Base-by-base conservation (phyloP, 2,888 invertebrate species). In the Dromius quadrimaculatus region DNA sequence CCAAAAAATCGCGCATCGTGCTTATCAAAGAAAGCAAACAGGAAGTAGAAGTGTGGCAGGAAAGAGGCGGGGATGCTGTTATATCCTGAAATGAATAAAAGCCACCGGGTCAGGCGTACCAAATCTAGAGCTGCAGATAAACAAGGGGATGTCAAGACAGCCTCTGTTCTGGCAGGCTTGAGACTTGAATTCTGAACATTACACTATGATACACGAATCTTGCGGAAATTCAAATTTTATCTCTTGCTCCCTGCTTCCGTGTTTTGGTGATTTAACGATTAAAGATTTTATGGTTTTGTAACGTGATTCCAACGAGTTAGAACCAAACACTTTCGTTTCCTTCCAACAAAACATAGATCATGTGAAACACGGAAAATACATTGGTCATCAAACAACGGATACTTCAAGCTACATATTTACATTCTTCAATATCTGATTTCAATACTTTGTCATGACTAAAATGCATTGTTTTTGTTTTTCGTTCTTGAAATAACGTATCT, bases 1-100 rank as follows among this genome's bases (percentile, higher is more conserved):
- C 64, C 47, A 47, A 64, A 64, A 47, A 64, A 64, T 64, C n/a
- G n/a, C n/a, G n/a, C n/a, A n/a, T n/a, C 64, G 64, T 34, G 47
- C 64, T 64, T 64, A 64, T 64, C 64, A 50, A 64, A 64, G 64
- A 47, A 63, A 45, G 63, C 45, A 32, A 63, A 63, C 63, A 45
- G 62, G 62, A 62, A 41, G 23, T 15, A 15, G 54, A 28, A 54
- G 13, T 28, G 28, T 54, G 22, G 19, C 34, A 13, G 15, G 13
- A 23, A n/a, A 22, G 41, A 1, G 20, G 20, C 41, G 59, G 34
- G 28, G 59, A 19, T 32, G n/a, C 34, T 47, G 50, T 64, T 64
- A 64, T 64, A 47, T 64, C 34, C 64, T 34, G 5, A 11, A 20
- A 23, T 34, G 20, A 28, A 50, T 45, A 32, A 50, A 64, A 64